Percentiles rank a stretch among this genome's conserved stretches.
Evolutionary conservation across 1,140 invertebrate species (phyloP).

Genomic region (Tetramorium parvispinum): DNA sequence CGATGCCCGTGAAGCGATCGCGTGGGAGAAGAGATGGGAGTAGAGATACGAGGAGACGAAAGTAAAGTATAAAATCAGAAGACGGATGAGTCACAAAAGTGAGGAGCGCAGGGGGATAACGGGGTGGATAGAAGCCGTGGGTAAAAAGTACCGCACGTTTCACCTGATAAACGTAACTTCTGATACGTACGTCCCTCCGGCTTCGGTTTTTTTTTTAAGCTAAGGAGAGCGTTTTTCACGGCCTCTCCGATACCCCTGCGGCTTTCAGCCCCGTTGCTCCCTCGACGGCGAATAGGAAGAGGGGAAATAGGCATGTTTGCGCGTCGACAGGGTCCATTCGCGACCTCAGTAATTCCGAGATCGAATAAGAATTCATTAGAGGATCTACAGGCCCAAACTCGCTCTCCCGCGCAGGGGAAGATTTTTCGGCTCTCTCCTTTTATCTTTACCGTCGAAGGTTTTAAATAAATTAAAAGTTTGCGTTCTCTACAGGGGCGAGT

Average conservation of each 20-base stretch:
- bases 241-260: slow-evolving; percentile 4
- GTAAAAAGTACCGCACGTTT: slow-evolving; percentile 46
- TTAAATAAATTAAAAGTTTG: slow-evolving; percentile 78
- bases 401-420: background rate
- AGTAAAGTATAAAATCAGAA: slow-evolving; percentile 17
- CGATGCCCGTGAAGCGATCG: slow-evolving; percentile 26
- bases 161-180: slow-evolving; percentile 70
- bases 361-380: slow-evolving; percentile 77
- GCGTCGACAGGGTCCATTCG: slow-evolving; percentile 57
- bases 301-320: background rate
- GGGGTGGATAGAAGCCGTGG: background rate
- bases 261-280: slow-evolving; percentile 31
- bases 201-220: background rate
- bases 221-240: slow-evolving; percentile 58
- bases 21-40: background rate
- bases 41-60: slow-evolving; percentile 13
- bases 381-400: slow-evolving; percentile 13
- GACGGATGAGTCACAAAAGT: slow-evolving; percentile 7
- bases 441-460: slow-evolving; percentile 29
- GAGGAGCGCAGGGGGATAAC: background rate
- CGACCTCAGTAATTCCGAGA: slow-evolving; percentile 70
- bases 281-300: background rate
- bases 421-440: background rate
- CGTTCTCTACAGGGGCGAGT: slow-evolving; percentile 32
- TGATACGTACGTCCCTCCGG: slow-evolving; percentile 40